phyloP scores from a whole-genome alignment of 2,888 invertebrate species.

The Epistrophe grossulariae region DNA sequence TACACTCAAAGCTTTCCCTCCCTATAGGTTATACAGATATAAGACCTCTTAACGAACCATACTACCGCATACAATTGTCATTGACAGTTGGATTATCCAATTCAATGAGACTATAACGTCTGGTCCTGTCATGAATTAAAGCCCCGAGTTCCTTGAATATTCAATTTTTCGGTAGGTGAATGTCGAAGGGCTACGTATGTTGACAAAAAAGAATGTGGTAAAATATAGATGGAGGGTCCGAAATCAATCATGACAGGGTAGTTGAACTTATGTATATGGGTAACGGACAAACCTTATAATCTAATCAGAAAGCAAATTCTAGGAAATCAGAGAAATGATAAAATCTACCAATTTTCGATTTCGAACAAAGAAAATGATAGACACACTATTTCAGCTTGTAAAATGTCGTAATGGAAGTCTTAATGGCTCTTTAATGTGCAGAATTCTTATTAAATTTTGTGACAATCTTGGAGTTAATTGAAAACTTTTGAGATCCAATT shows the following conservation, averaged over 20 bases:
- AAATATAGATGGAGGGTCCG: neutral
- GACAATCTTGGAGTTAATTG: neutral
- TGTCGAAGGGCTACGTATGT: neutral
- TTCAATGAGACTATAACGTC: conserved; percentile 32
- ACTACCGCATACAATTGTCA: conserved; percentile 4
- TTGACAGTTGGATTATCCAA: conserved; percentile 36
- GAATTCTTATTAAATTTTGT: neutral
- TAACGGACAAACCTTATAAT: neutral
- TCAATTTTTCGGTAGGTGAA: conserved; percentile 16
- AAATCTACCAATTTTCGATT: neutral
- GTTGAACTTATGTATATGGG: neutral
- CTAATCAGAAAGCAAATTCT: neutral
- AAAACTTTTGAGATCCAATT: neutral
- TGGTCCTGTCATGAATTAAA: conserved; percentile 34
- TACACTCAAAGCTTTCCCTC: neutral
- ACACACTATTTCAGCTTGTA: neutral
- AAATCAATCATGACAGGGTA: conserved; percentile 1
- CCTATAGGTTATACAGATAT: too few relatives aligned
- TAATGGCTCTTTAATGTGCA: neutral
- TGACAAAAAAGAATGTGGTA: conserved; percentile 3
- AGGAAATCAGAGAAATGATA: neutral
- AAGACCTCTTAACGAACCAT: conserved; percentile 8
- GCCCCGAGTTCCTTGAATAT: conserved; percentile 37
- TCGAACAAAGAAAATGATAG: neutral
- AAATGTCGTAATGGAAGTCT: neutral